Conservation (phyloP, 1,140 invertebrate genomes). For the Ptiloglossa arizonensis region DNA sequence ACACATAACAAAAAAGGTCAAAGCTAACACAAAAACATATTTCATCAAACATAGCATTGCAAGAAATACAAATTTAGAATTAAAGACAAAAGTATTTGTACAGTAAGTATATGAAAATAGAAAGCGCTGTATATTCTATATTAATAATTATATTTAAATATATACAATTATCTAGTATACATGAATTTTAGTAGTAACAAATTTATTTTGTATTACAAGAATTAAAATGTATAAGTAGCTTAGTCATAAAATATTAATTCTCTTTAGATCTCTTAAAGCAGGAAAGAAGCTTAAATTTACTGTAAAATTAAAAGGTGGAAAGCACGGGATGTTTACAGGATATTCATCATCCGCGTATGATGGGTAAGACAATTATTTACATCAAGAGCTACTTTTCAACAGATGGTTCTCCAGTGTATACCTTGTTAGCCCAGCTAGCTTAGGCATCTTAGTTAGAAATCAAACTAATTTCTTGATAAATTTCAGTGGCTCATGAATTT, state of each 20-base stretch:
- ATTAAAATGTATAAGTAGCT: not conserved
- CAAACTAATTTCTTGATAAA: not conserved
- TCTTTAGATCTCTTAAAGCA: not conserved
- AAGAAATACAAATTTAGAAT: not conserved
- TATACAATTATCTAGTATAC: no score
- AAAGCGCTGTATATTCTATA: not conserved
- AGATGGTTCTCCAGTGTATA: not conserved
- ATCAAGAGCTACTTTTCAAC: slow-evolving; percentile 26
- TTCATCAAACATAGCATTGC: not conserved
- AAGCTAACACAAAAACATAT: not conserved
- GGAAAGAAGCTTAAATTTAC: not conserved
- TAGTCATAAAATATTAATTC: not conserved
- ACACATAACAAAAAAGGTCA: not conserved
- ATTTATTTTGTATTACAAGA: not conserved
- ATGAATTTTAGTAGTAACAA: no score
- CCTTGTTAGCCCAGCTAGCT: slow-evolving; percentile 8
- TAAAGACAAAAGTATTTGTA: not conserved
- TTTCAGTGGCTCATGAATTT: not conserved
- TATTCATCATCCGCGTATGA: slow-evolving; percentile 1
- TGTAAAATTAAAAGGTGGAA: not conserved
- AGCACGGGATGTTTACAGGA: slow-evolving; percentile 13
- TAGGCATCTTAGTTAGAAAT: not conserved
- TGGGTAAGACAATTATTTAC: slow-evolving; percentile 42
- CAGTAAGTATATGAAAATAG: no score
- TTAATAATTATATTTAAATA: not conserved